Conservation (phyloP, 1,140 invertebrate species). For the Xylocopa sonorina region DNA sequence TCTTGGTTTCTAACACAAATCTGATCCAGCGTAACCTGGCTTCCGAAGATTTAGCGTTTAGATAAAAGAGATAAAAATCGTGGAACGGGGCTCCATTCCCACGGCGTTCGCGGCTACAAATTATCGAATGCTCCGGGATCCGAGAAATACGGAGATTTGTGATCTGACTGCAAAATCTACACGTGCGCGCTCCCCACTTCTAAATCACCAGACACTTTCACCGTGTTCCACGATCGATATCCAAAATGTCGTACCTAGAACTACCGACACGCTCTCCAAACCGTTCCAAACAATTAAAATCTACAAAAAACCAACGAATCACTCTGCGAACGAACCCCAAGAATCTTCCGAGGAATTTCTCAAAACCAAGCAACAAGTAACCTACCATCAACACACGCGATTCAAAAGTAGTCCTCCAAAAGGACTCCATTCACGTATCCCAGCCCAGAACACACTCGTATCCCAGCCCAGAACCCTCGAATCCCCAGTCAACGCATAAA, state of each 20-base stretch:
- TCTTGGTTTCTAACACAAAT: not conserved
- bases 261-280: not conserved
- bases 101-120: conserved; percentile 63
- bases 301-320: not conserved
- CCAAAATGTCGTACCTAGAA: conserved; percentile 13
- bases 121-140: conserved; percentile 53
- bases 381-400: no score
- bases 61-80: conserved; percentile 57
- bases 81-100: conserved; percentile 50
- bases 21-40: not conserved
- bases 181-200: conserved; percentile 8
- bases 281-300: not conserved
- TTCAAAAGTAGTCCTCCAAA: no score
- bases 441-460: no score
- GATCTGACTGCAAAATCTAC: conserved; percentile 34
- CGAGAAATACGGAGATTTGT: conserved; percentile 30
- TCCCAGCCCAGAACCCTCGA: not conserved
- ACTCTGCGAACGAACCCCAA: not conserved
- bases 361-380: no score
- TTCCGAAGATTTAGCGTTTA: conserved; percentile 27
- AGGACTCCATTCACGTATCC: no score
- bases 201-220: conserved; percentile 37
- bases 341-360: no score
- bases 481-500: not conserved
- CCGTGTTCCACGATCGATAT: conserved; percentile 18